Evolutionary conservation across 1,140 invertebrate species (phyloP).

Genomic region (Hyles euphorbiae): DNA sequence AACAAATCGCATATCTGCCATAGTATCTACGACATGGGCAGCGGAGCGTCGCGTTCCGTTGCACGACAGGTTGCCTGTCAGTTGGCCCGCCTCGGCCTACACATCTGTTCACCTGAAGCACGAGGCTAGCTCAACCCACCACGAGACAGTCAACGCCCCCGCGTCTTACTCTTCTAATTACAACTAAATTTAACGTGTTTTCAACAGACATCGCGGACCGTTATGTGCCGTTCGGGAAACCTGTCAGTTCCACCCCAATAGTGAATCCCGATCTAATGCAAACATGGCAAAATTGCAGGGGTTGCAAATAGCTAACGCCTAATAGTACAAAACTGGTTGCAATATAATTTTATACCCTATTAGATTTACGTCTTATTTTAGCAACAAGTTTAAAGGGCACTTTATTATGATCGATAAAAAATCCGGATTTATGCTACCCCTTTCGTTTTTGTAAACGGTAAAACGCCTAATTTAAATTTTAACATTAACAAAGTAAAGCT

Average conservation of each 20-base stretch:
- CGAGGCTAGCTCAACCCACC: constrained; percentile 29
- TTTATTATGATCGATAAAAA: too few relatives aligned
- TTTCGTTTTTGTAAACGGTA: too few relatives aligned
- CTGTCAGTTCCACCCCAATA: constrained; percentile 40
- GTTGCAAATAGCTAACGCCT: constrained; percentile 63
- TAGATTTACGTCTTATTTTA: constrained; percentile 34
- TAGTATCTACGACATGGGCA: constrained; percentile 47
- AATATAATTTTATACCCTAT: constrained; percentile 25
- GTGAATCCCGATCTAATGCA: constrained; percentile 39
- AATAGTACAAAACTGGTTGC: constrained; percentile 53
- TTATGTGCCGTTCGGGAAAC: constrained; percentile 68
- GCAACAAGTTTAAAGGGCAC: constrained; percentile 7
- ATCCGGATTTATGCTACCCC: too few relatives aligned
- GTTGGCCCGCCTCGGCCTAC: constrained; percentile 37
- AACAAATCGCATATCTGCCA: constrained; percentile 38
- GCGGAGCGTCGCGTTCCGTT: constrained; percentile 63
- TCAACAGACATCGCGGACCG: constrained; percentile 61
- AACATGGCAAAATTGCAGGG: constrained; percentile 60
- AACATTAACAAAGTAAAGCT: background rate
- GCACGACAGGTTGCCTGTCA: constrained; percentile 68
- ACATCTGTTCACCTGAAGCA: constrained; percentile 49
- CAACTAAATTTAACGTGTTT: constrained; percentile 36
- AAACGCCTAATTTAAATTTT: too few relatives aligned
- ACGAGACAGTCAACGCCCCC: constrained; percentile 39
- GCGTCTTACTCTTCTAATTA: constrained; percentile 63